A percentile compares a stretch with the other conserved stretches of the same genome.
phyloP scores from a whole-genome alignment of 2,888 invertebrate species.

The Agonum fuliginosum region DNA sequence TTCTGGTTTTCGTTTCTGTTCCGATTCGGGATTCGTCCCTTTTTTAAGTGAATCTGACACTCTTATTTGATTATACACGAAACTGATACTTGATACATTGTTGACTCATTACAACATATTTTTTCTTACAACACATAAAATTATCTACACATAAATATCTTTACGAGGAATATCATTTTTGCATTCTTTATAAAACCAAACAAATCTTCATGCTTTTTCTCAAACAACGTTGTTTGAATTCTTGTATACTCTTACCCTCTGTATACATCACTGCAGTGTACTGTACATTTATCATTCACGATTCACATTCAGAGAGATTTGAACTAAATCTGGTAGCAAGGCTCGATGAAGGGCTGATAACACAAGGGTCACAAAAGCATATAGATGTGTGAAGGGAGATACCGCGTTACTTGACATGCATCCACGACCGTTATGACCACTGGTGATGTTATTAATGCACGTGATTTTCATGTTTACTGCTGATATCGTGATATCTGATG shows the following conservation, averaged over 20 bases:
- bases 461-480: slow-evolving; percentile 29
- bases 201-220: not conserved
- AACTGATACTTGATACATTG: too few relatives aligned
- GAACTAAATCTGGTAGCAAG: not conserved
- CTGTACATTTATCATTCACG: too few relatives aligned
- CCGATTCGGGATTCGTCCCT: too few relatives aligned
- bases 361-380: not conserved
- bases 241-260: not conserved
- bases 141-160: too few relatives aligned
- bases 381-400: not conserved
- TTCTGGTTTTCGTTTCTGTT: too few relatives aligned
- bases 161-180: too few relatives aligned
- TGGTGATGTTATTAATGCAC: slow-evolving; percentile 25
- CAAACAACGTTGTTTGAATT: not conserved
- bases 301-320: not conserved
- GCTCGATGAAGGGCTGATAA: slow-evolving; percentile 2
- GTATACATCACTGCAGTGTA: not conserved
- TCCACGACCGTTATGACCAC: slow-evolving; percentile 13
- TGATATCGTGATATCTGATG: slow-evolving; percentile 19
- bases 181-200: too few relatives aligned
- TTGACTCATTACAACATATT: too few relatives aligned
- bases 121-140: too few relatives aligned
- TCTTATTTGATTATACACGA: too few relatives aligned
- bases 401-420: slow-evolving; percentile 4
- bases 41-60: too few relatives aligned